These are phyloP conservation scores for Zootermopsis nevadensis DNA, from an alignment of 2,888 invertebrate species.

Conservation along the genomic window DNA sequence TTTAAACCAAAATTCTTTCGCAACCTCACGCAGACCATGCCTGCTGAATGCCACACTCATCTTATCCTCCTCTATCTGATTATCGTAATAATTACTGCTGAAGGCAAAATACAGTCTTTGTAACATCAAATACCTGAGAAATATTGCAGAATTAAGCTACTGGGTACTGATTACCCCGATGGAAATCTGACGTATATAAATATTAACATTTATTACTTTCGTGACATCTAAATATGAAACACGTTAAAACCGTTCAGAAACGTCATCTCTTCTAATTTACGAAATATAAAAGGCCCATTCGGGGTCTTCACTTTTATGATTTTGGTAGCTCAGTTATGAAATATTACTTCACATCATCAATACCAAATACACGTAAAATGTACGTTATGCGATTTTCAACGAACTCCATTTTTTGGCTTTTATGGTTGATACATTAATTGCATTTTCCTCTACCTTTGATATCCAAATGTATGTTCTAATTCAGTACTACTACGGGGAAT, in stretches of 20 bases:
- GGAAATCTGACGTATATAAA: background rate
- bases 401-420: background rate
- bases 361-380: background rate
- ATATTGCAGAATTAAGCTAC: background rate
- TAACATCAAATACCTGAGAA: background rate
- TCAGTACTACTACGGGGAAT: background rate
- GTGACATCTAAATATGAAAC: background rate
- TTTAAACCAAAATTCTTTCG: no score
- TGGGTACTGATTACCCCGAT: background rate
- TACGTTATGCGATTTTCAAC: background rate
- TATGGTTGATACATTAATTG: background rate
- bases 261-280: background rate
- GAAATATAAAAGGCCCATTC: background rate
- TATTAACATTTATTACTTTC: background rate
- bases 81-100: no score
- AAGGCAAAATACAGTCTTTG: no score
- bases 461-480: background rate
- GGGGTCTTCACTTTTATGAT: background rate
- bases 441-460: background rate
- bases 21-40: no score
- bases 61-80: no score
- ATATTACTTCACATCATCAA: conserved; percentile 1
- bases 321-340: background rate
- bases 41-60: no score
- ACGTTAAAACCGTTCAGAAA: background rate